phyloP scores from a whole-genome alignment of 2,113 vertebrate genomes.

The Nothoprocta perdicaria region DNA sequence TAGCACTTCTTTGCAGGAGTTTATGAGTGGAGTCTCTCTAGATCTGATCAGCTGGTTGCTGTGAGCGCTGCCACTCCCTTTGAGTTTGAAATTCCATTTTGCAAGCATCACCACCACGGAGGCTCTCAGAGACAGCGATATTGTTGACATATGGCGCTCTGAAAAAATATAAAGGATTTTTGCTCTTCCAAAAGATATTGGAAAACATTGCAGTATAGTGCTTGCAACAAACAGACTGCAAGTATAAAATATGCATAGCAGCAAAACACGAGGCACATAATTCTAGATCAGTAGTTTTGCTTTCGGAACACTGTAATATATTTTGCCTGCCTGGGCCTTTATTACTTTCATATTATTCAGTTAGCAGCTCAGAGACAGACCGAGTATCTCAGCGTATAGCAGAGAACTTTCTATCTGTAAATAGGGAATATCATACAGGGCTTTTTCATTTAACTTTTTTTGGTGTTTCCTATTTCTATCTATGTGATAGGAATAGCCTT shows the following conservation, averaged over 20 bases:
- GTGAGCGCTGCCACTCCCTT: background rate
- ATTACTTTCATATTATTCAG: background rate
- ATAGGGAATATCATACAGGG: background rate
- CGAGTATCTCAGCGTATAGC: background rate
- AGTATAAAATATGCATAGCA: background rate
- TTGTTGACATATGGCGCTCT: background rate
- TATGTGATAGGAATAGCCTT: background rate
- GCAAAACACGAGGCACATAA: background rate
- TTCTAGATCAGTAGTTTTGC: background rate
- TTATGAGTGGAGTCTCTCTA: background rate
- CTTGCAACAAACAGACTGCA: background rate
- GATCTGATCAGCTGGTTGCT: background rate
- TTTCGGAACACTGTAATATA: background rate
- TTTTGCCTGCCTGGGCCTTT: background rate
- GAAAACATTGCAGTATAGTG: background rate
- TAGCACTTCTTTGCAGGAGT: background rate
- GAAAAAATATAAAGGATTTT: background rate
- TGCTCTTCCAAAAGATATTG: background rate
- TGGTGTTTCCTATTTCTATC: background rate
- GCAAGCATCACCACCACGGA: background rate
- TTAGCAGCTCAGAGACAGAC: background rate
- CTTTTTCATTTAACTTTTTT: background rate
- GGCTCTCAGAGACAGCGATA: background rate
- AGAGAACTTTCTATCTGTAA: background rate
- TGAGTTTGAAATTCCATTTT: conserved; percentile 20